These are phyloP conservation scores for Tipula vernalis DNA, from an alignment of 2,888 invertebrate genomes.

Conservation along the genomic window DNA sequence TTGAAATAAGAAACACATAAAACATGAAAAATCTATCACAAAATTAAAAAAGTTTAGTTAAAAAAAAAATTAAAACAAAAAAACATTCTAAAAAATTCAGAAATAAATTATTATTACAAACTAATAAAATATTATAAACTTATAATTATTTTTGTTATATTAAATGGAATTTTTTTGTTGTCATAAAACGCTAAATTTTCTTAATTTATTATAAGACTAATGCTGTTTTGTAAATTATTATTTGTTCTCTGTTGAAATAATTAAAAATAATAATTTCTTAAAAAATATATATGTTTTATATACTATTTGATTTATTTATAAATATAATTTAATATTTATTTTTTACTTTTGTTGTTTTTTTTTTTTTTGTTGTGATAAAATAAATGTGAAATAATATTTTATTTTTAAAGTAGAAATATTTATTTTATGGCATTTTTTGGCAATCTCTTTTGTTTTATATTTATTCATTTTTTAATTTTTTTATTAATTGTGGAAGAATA, in stretches of 20 bases:
- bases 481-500: background rate
- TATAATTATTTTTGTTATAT: background rate
- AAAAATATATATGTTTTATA: constrained; percentile 7
- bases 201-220: background rate
- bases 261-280: constrained; percentile 6
- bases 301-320: background rate
- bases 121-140: background rate
- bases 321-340: background rate
- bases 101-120: background rate
- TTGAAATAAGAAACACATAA: background rate
- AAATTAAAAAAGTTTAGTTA: background rate
- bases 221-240: background rate
- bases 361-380: background rate
- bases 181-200: background rate
- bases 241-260: background rate
- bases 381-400: background rate
- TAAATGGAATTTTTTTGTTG: background rate
- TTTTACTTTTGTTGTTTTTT: background rate
- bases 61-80: background rate
- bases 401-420: background rate
- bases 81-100: background rate
- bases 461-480: background rate
- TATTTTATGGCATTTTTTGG: background rate
- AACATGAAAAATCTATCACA: background rate
- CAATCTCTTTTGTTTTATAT: background rate